These are phyloP conservation scores for Apamea sordens DNA, from an alignment of 2,888 invertebrate species.

Conservation along the genomic window DNA sequence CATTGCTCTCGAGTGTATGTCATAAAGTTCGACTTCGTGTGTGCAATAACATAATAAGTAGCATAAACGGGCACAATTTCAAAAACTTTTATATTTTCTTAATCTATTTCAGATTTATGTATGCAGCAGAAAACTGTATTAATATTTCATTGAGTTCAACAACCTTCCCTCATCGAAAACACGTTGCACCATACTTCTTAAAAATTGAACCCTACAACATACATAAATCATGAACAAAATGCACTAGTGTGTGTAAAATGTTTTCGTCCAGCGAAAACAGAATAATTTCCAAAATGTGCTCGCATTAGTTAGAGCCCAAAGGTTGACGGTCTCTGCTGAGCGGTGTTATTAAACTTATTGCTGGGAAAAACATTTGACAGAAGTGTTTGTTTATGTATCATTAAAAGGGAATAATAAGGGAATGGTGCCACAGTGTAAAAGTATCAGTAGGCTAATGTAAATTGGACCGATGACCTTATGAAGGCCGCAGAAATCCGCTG, in stretches of 20 bases:
- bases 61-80: not conserved
- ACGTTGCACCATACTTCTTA: not conserved
- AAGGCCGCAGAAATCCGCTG: not conserved
- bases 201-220: not conserved
- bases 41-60: not conserved
- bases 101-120: not conserved
- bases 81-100: not conserved
- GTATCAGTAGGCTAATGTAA: constrained; percentile 16
- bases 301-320: constrained; percentile 35
- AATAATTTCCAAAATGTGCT: constrained; percentile 31
- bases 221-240: constrained; percentile 27
- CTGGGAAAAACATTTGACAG: constrained; percentile 55
- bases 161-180: not conserved
- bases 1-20: no score
- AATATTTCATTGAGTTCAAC: not conserved
- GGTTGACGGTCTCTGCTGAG: constrained; percentile 40
- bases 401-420: constrained; percentile 49
- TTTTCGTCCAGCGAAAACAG: not conserved
- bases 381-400: constrained; percentile 68
- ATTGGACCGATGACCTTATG: not conserved
- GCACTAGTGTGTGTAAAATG: constrained; percentile 4
- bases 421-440: constrained; percentile 27
- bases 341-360: constrained; percentile 58
- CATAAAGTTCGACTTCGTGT: no score
- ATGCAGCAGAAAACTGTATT: not conserved